A percentile compares a stretch with the other conserved stretches of the same genome.
phyloP scores from a whole-genome alignment of 2,888 invertebrate genomes.

The Drosophila pseudotalamancana region DNA sequence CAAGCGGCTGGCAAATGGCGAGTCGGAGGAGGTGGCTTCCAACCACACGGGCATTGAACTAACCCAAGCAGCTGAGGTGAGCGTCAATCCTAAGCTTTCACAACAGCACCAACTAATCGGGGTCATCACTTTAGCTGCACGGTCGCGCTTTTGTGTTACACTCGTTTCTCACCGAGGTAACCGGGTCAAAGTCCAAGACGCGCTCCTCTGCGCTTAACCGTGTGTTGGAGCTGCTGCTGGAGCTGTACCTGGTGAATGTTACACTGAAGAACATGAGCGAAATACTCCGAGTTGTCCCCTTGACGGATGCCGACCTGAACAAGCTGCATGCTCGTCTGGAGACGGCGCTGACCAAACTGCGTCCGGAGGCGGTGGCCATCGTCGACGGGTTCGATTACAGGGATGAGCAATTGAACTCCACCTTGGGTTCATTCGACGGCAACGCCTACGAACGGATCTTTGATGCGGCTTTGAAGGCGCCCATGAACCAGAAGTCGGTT shows the following conservation, averaged over 20 bases:
- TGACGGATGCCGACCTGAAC: conserved; percentile 71
- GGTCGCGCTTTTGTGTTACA: conserved; percentile 92
- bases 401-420: conserved; percentile 90
- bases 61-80: conserved; percentile 91
- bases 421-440: conserved; percentile 92
- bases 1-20: conserved; percentile 87
- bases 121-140: conserved; percentile 87
- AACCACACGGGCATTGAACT: conserved; percentile 94
- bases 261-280: conserved; percentile 90
- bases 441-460: conserved; percentile 93
- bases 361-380: conserved; percentile 94
- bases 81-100: not conserved
- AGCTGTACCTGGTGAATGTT: conserved; percentile 91
- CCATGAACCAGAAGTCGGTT: conserved; percentile 92
- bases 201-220: conserved; percentile 87
- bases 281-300: conserved; percentile 87
- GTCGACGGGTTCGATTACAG: conserved; percentile 96
- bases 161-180: conserved; percentile 90
- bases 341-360: conserved; percentile 88
- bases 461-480: conserved; percentile 91
- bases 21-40: conserved; percentile 92
- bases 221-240: conserved; percentile 89
- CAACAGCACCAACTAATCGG: not conserved
- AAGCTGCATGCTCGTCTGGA: conserved; percentile 89
- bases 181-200: conserved; percentile 85